phyloP scores from a whole-genome alignment of 2,113 vertebrate species.

The Acanthisitta chloris region DNA sequence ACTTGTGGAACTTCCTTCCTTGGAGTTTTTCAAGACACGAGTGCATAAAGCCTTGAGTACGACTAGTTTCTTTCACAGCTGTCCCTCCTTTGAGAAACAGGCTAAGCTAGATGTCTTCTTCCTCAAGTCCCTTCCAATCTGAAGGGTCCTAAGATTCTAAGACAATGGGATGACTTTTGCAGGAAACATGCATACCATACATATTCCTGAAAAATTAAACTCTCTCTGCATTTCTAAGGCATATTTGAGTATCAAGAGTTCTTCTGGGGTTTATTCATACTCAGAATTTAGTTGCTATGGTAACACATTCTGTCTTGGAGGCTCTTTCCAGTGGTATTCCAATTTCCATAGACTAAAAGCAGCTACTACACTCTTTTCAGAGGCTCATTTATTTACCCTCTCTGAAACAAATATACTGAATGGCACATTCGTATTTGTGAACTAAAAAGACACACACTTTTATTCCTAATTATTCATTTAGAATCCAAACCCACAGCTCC shows the following conservation, averaged over 20 bases:
- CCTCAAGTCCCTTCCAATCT: background rate
- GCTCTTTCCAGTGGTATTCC: background rate
- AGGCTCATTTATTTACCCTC: background rate
- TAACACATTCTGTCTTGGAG: conserved; percentile 15
- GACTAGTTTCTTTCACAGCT: background rate
- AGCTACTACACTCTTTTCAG: background rate
- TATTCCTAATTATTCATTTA: background rate
- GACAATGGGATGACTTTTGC: background rate
- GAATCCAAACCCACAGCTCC: background rate
- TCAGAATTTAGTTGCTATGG: conserved; percentile 60
- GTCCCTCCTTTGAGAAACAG: background rate
- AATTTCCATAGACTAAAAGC: background rate
- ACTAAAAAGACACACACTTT: background rate
- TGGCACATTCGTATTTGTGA: background rate
- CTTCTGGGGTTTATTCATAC: background rate
- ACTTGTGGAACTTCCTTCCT: background rate
- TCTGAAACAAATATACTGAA: background rate
- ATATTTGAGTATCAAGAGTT: background rate
- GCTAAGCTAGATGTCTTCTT: background rate
- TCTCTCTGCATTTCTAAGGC: conserved; percentile 27
- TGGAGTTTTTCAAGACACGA: background rate
- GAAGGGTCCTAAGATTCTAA: background rate
- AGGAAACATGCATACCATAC: conserved; percentile 12
- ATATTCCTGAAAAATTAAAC: background rate
- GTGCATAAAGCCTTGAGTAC: background rate